phyloP scores from a whole-genome alignment of 2,113 vertebrate genomes.

The Oophaga pumilio region DNA sequence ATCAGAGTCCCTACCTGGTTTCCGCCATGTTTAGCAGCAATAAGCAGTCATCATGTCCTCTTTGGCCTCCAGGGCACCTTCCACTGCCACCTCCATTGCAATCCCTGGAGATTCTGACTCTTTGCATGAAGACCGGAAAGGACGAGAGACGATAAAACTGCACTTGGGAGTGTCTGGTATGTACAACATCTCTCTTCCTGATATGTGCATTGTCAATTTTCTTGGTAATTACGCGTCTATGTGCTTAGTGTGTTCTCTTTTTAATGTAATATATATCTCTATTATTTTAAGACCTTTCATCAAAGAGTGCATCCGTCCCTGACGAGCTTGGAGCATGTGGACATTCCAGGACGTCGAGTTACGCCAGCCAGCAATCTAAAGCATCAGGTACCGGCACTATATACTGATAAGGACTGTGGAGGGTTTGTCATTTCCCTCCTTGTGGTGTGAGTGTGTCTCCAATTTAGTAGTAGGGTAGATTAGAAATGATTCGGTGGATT shows the following conservation, averaged over 20 bases:
- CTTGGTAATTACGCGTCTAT: not conserved
- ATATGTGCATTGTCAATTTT: not conserved
- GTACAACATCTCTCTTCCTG: not conserved
- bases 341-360: conserved; percentile 90
- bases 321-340: conserved; percentile 82
- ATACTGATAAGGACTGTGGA: not conserved
- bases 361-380: conserved; percentile 92
- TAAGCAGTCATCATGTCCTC: not conserved
- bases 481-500: too few species aligned
- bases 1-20: too few species aligned
- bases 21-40: too few species aligned
- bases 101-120: conserved; percentile 78
- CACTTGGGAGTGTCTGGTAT: conserved; percentile 75
- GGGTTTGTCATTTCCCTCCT: not conserved
- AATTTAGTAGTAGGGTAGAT: too few species aligned
- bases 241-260: conserved; percentile 1
- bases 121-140: conserved; percentile 86
- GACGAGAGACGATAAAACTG: conserved; percentile 79
- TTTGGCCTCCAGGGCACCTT: conserved; percentile 79
- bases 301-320: conserved; percentile 82
- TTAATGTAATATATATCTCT: not conserved
- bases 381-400: conserved; percentile 80
- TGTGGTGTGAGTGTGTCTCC: not conserved
- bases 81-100: conserved; percentile 86
- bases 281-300: conserved; percentile 73